Evolutionary conservation across 1,140 invertebrate species (phyloP).

Genomic region (Lasioglossum albipes): DNA sequence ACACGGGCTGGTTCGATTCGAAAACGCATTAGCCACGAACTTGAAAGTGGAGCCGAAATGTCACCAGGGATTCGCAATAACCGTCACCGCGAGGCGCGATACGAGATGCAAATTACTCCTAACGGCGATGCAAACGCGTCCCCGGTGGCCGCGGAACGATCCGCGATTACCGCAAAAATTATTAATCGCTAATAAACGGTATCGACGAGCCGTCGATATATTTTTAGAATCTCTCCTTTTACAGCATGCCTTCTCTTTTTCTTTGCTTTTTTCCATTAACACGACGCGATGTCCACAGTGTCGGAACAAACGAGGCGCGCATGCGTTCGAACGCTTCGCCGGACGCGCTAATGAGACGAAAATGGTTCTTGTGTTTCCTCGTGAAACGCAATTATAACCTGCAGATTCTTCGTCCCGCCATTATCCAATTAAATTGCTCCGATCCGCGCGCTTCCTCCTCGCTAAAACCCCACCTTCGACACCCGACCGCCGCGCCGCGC

Average conservation of each 20-base stretch:
- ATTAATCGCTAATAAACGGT: conserved; percentile 31
- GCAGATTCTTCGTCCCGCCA: no score
- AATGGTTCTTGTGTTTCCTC: conserved; percentile 8
- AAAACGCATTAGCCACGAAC: conserved; percentile 19
- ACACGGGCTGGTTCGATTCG: conserved; percentile 3
- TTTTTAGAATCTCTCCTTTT: conserved; percentile 13
- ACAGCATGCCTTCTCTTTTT: neutral
- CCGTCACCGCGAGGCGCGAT: conserved; percentile 17
- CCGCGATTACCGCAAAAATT: conserved; percentile 21
- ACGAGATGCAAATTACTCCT: conserved; percentile 48
- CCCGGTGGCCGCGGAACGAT: conserved; percentile 3
- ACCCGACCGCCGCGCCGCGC: no score
- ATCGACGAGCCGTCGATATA: conserved; percentile 7
- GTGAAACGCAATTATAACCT: conserved; percentile 21
- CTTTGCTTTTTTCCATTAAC: neutral
- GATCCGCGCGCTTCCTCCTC: no score
- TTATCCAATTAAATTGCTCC: no score
- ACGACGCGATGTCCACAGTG: neutral
- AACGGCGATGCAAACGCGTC: conserved; percentile 15
- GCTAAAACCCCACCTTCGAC: no score
- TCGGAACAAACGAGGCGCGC: neutral
- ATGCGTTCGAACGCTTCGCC: neutral
- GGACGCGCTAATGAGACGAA: conserved; percentile 13
- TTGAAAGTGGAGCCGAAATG: conserved; percentile 20
- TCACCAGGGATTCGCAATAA: conserved; percentile 42